Conservation (phyloP, 2,113 vertebrate genomes). For the Chiloscyllium plagiosum region DNA sequence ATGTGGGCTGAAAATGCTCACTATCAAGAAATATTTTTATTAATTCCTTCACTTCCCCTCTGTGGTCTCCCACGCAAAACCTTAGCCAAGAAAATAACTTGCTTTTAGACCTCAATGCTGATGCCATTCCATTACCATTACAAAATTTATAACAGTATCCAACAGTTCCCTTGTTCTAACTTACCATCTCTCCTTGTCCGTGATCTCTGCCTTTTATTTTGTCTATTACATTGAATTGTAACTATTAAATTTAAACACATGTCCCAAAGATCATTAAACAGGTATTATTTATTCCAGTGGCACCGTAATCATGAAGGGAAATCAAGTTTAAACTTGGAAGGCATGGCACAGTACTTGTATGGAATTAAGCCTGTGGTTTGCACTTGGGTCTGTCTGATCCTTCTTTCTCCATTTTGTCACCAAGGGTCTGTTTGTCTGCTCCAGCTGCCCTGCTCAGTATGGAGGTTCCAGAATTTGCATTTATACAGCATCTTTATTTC, state of each 20-base stretch:
- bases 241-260: too few relatives aligned
- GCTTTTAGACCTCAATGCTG: not conserved
- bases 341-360: too few relatives aligned
- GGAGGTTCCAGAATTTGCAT: not conserved
- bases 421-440: too few relatives aligned
- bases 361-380: too few relatives aligned
- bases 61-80: not conserved
- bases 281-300: too few relatives aligned
- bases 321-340: too few relatives aligned
- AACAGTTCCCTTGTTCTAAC: not conserved
- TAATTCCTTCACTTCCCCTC: conserved; percentile 9
- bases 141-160: not conserved
- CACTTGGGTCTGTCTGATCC: too few relatives aligned
- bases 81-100: not conserved
- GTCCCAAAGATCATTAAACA: too few relatives aligned
- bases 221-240: not conserved
- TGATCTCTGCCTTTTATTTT: not conserved
- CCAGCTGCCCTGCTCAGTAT: too few relatives aligned
- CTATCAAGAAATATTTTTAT: not conserved
- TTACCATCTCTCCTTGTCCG: not conserved
- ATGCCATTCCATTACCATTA: not conserved
- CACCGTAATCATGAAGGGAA: too few relatives aligned
- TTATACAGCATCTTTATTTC: not conserved
- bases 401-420: too few relatives aligned
- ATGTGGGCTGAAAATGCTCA: not conserved